Evolutionary conservation across 2,113 vertebrate genomes (phyloP).

Genomic region (Rhodinocichla rosea): DNA sequence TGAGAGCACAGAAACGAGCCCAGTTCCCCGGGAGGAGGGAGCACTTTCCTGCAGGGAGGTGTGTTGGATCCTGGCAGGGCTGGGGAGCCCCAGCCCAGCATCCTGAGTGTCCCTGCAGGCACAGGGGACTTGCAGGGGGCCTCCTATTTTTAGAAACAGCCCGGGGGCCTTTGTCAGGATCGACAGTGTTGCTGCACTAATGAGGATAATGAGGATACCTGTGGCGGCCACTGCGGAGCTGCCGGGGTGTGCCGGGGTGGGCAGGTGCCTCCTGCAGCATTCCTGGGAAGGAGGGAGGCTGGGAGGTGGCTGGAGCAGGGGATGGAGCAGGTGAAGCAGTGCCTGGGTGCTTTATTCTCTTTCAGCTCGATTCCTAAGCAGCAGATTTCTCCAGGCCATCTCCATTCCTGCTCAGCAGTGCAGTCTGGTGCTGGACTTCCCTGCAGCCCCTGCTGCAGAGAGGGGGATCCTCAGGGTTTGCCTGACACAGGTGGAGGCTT

Average conservation of each 20-base stretch:
- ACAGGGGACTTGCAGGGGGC: neutral
- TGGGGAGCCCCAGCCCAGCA: neutral
- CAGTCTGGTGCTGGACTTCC: neutral
- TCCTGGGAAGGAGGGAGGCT: neutral
- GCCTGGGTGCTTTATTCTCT: neutral
- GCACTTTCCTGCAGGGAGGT: neutral
- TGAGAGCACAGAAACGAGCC: neutral
- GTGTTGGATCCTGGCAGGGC: neutral
- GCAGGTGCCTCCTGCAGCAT: neutral
- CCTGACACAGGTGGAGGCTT: neutral
- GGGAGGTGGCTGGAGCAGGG: neutral
- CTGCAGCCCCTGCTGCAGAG: neutral
- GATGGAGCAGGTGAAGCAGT: neutral
- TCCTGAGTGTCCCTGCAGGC: neutral
- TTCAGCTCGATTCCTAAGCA: neutral
- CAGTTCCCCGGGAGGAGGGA: neutral
- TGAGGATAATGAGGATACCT: slow-evolving; percentile 16
- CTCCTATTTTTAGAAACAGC: slow-evolving; percentile 1
- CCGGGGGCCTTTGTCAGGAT: neutral
- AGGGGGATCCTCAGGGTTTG: slow-evolving; percentile 13
- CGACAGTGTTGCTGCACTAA: neutral
- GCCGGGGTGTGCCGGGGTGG: neutral
- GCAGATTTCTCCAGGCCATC: neutral
- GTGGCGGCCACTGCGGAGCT: neutral
- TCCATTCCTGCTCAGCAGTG: neutral